These are phyloP conservation scores for Xiphophorus hellerii DNA, from an alignment of 2,113 vertebrate species.

Conservation along the genomic window DNA sequence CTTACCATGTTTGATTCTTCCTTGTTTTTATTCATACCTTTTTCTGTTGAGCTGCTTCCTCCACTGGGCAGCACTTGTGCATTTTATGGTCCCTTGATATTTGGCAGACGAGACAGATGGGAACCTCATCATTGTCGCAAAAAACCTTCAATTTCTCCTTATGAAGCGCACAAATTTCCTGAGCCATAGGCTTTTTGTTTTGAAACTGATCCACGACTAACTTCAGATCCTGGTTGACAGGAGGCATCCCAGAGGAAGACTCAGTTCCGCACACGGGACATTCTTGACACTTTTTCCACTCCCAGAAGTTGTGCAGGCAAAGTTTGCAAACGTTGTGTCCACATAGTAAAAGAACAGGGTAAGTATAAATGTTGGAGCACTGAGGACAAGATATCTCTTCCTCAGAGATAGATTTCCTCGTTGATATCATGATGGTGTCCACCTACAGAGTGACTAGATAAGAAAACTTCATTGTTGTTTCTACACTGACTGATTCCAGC, in stretches of 20 bases:
- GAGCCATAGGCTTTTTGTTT: background rate
- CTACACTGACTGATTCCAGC: background rate
- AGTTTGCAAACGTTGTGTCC: slow-evolving; percentile 68
- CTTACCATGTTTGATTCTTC: background rate
- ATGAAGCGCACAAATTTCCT: slow-evolving; percentile 58
- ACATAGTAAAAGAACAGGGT: slow-evolving; percentile 65
- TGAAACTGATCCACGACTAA: slow-evolving; percentile 57
- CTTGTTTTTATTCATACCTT: slow-evolving; percentile 55
- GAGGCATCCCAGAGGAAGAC: slow-evolving; percentile 54
- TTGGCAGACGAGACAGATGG: slow-evolving; percentile 67
- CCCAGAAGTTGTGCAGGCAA: slow-evolving; percentile 70
- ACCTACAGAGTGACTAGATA: background rate
- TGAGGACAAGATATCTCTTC: slow-evolving; percentile 64
- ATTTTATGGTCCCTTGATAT: slow-evolving; percentile 64
- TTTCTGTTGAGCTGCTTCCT: slow-evolving; percentile 64
- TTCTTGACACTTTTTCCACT: slow-evolving; percentile 57
- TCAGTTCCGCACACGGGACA: slow-evolving; percentile 64
- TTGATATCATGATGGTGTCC: slow-evolving; percentile 34
- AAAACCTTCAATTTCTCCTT: slow-evolving; percentile 64
- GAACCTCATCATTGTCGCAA: slow-evolving; percentile 67
- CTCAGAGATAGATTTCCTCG: background rate
- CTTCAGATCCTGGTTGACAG: slow-evolving; percentile 72
- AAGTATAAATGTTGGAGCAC: slow-evolving; percentile 49
- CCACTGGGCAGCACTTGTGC: slow-evolving; percentile 62
- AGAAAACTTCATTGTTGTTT: background rate